Conservation (phyloP, 2,113 vertebrate species). For the Sarotherodon lohbergeri region DNA sequence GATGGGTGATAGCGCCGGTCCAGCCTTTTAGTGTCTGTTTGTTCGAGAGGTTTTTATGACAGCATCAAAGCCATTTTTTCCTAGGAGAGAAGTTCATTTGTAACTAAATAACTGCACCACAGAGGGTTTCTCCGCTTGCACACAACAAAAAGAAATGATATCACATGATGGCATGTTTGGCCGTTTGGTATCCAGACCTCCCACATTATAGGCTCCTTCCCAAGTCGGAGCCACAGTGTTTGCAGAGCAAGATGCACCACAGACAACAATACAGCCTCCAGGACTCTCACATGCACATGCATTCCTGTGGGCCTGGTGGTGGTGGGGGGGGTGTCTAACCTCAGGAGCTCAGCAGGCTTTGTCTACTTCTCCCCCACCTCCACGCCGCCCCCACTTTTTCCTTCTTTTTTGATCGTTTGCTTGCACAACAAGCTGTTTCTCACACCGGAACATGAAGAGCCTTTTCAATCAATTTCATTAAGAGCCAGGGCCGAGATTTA, state of each 20-base stretch:
- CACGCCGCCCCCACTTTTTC: neutral
- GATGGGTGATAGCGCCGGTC: neutral
- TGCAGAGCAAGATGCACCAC: conserved; percentile 64
- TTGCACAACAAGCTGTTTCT: conserved; percentile 30
- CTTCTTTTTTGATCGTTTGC: neutral
- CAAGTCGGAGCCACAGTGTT: conserved; percentile 36
- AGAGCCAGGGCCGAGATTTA: conserved; percentile 8
- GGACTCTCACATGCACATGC: conserved; percentile 25
- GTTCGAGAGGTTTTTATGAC: neutral
- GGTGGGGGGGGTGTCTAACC: conserved; percentile 37
- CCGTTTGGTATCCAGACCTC: conserved; percentile 40
- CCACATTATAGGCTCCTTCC: conserved; percentile 30
- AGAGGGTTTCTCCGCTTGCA: neutral
- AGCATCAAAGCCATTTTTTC: neutral
- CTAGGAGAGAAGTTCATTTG: neutral
- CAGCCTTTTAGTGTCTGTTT: neutral
- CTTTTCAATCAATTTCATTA: conserved; percentile 18
- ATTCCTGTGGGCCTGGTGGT: conserved; percentile 66
- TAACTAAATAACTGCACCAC: neutral
- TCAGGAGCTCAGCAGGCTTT: conserved; percentile 59
- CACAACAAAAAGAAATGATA: conserved; percentile 25
- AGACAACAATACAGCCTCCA: conserved; percentile 68
- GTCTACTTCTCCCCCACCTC: conserved; percentile 34
- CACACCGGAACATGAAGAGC: conserved; percentile 12
- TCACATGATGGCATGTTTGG: conserved; percentile 18